Conservation (phyloP, 2,888 invertebrate genomes). For the Cyaniris semiargus region DNA sequence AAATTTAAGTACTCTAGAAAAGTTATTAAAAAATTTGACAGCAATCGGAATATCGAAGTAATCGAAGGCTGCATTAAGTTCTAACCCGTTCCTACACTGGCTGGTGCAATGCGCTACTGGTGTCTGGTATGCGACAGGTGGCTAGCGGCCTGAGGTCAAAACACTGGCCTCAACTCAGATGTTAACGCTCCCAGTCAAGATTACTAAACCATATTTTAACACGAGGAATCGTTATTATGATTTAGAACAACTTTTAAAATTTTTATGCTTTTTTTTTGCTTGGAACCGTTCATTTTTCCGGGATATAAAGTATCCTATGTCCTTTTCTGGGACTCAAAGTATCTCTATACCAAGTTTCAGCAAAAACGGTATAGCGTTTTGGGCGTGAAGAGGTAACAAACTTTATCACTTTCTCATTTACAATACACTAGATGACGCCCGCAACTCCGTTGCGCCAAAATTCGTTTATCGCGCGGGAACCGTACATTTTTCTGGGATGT, state of each 20-base stretch:
- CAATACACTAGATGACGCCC: too few species aligned
- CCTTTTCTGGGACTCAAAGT: too few species aligned
- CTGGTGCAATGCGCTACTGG: constrained; percentile 19
- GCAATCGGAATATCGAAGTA: not conserved
- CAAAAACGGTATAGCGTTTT: too few species aligned
- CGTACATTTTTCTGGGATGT: too few species aligned
- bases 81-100: not conserved
- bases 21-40: not conserved
- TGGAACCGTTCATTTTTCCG: too few species aligned
- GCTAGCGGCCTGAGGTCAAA: not conserved
- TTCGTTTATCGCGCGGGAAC: too few species aligned
- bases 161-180: not conserved
- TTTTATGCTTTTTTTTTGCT: not conserved
- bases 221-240: not conserved
- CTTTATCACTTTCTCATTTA: too few species aligned
- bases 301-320: too few species aligned
- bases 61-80: not conserved
- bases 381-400: too few species aligned
- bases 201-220: not conserved
- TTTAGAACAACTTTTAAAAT: not conserved
- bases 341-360: too few species aligned
- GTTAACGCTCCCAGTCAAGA: not conserved
- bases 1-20: too few species aligned
- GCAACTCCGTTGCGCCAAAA: too few species aligned
- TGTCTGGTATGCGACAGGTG: constrained; percentile 13